Percentiles rank a stretch among this genome's conserved stretches.
Conservation (phyloP, 2,797 vertebrate species). For the Nothura maculosa region DNA sequence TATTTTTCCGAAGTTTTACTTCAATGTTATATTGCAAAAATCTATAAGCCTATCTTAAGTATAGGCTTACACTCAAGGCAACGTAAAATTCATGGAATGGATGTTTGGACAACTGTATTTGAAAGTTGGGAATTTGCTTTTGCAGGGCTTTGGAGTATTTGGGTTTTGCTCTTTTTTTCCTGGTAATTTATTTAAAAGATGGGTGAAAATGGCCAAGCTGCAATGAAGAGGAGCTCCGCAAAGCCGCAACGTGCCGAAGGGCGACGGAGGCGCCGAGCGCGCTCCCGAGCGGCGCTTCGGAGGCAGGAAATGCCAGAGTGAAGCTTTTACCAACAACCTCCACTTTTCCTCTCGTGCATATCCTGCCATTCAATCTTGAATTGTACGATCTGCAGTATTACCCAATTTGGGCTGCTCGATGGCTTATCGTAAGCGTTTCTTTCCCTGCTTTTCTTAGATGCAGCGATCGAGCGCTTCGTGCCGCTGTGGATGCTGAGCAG, state of each 20-base stretch:
- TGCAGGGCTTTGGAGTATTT: not conserved
- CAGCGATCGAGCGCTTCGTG: rapidly evolving
- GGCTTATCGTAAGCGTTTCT: not conserved
- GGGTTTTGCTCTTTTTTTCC: no score
- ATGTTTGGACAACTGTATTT: not conserved
- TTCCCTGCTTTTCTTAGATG: not conserved
- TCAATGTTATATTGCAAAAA: not conserved
- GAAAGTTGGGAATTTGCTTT: not conserved
- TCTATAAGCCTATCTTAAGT: not conserved
- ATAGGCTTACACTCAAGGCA: not conserved
- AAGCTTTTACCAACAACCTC: not conserved
- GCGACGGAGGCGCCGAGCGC: not conserved
- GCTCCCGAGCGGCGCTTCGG: not conserved
- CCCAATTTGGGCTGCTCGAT: rapidly evolving
- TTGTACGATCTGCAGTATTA: not conserved
- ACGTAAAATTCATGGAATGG: not conserved
- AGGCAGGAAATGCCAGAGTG: not conserved
- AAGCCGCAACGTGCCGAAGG: not conserved
- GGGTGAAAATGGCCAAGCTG: not conserved
- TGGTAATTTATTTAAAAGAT: not conserved
- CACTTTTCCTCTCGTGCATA: not conserved
- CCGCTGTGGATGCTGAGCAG: not conserved
- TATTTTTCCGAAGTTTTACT: not conserved
- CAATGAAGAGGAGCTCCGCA: not conserved
- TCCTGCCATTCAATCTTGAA: not conserved